Evolutionary conservation across 2,113 vertebrate species (phyloP).

Genomic region (Nothobranchius furzeri): DNA sequence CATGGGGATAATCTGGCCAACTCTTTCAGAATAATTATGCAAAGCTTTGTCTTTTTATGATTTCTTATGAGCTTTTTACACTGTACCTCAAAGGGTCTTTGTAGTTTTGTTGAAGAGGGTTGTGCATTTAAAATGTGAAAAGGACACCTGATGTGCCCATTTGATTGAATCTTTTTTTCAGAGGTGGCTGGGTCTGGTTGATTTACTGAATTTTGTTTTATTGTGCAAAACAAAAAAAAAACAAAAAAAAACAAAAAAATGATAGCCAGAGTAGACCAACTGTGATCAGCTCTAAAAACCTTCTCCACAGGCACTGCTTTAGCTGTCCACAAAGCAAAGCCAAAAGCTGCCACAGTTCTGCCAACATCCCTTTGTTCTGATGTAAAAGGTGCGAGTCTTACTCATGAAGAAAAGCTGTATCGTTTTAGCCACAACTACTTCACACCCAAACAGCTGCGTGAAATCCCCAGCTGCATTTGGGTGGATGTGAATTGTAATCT

Average conservation of each 20-base stretch:
- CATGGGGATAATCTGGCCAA: constrained; percentile 48
- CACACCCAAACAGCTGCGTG: constrained; percentile 28
- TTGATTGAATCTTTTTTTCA: constrained; percentile 52
- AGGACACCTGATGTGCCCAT: constrained; percentile 64
- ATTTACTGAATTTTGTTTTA: constrained; percentile 45
- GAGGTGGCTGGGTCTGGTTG: constrained; percentile 32
- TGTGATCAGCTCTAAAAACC: constrained; percentile 71
- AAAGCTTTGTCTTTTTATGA: constrained; percentile 73
- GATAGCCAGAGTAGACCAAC: constrained; percentile 64
- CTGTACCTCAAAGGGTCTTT: constrained; percentile 70
- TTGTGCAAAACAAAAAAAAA: constrained; percentile 26
- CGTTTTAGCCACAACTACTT: constrained; percentile 41
- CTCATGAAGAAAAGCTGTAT: constrained; percentile 41
- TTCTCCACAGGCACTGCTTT: constrained; percentile 59
- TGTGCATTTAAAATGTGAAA: constrained; percentile 72
- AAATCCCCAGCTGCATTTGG: constrained; percentile 39
- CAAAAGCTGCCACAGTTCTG: constrained; percentile 62
- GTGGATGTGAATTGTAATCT: constrained; percentile 61
- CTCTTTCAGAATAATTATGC: constrained; percentile 73
- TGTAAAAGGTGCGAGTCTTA: constrained; percentile 28
- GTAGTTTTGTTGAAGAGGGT: constrained; percentile 55
- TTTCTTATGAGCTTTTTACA: constrained; percentile 75
- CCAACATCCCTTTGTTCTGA: constrained; percentile 35
- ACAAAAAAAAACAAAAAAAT: constrained; percentile 3
- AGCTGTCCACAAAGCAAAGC: constrained; percentile 50